These are phyloP conservation scores for Aphis gossypii DNA, from an alignment of 1,140 invertebrate genomes.

Conservation along the genomic window DNA sequence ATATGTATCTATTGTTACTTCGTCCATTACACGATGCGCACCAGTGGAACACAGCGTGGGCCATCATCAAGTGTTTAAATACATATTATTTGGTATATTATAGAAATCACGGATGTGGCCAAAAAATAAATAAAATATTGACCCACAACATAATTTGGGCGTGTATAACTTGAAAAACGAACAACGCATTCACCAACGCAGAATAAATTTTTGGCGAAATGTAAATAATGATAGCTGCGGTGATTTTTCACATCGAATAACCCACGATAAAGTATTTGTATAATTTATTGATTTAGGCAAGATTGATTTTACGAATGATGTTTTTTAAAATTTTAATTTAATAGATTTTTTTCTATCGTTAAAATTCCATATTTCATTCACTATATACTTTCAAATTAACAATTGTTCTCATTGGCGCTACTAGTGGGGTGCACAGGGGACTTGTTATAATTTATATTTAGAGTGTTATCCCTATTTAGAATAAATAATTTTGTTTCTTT, in stretches of 20 bases:
- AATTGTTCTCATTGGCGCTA: no score
- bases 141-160: not conserved
- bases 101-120: not conserved
- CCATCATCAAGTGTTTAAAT: not conserved
- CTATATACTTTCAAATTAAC: no score
- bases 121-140: not conserved
- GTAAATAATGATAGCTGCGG: not conserved
- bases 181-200: slow-evolving; percentile 6
- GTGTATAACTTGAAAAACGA: not conserved
- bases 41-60: not conserved
- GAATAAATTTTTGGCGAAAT: not conserved
- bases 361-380: no score
- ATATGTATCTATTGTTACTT: not conserved
- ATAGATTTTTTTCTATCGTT: not conserved
- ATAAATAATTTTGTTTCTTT: no score
- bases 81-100: not conserved
- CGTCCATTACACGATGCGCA: not conserved
- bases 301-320: not conserved
- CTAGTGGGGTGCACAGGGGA: no score
- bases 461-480: no score
- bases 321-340: not conserved
- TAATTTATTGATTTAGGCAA: not conserved
- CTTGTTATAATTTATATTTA: no score
- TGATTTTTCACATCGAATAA: not conserved
- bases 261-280: not conserved